Evolutionary conservation across 2,888 invertebrate species (phyloP).

Genomic region (Macaria notata): DNA sequence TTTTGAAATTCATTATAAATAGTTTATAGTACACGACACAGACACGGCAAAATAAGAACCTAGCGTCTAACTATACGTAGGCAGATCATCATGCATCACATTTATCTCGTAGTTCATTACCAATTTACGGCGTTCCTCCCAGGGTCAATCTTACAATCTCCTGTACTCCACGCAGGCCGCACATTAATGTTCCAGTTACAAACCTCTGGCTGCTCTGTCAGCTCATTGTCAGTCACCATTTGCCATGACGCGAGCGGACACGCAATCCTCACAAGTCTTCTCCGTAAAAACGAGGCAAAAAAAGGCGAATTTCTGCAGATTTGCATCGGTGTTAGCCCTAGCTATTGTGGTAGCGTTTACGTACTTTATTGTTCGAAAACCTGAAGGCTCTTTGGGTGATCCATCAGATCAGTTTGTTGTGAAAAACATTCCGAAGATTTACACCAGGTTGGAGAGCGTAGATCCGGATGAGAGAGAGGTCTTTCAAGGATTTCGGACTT

Average conservation of each 20-base stretch:
- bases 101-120: constrained; percentile 30
- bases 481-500: constrained; percentile 84
- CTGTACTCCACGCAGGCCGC: constrained; percentile 42
- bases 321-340: constrained; percentile 47
- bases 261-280: constrained; percentile 53
- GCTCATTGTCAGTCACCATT: constrained; percentile 58
- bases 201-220: constrained; percentile 40
- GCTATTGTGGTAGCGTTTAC: constrained; percentile 43
- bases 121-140: constrained; percentile 43
- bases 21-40: too few species aligned
- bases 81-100: constrained; percentile 1
- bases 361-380: constrained; percentile 53
- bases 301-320: constrained; percentile 56
- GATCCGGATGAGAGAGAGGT: constrained; percentile 83
- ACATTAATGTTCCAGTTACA: constrained; percentile 55
- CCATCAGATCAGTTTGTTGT: constrained; percentile 63
- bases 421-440: constrained; percentile 62
- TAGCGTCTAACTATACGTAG: neutral
- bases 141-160: constrained; percentile 64
- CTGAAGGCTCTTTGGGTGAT: constrained; percentile 55
- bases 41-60: too few species aligned
- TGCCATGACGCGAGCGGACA: constrained; percentile 72
- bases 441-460: constrained; percentile 60
- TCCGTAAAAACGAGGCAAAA: constrained; percentile 54
- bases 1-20: too few species aligned